Base-by-base conservation (phyloP, 2,888 invertebrate species). In the Uropetala carovei region DNA sequence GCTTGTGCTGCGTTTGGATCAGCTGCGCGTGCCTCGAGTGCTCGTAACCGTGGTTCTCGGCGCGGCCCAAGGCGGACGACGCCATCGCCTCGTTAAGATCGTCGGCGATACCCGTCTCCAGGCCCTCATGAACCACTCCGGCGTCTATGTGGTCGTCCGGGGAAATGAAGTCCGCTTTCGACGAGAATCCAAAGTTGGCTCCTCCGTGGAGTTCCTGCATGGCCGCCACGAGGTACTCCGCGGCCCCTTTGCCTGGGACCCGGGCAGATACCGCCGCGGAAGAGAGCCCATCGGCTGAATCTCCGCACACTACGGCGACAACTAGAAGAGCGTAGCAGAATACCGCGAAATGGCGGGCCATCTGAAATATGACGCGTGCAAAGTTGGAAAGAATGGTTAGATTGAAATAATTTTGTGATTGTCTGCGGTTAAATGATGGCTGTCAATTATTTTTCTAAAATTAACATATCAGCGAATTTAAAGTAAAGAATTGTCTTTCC, bases 91-190 rank as follows among this genome's bases (percentile, higher is more conserved):
- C 16, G 5, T 30, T 56, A 0, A 83, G 56, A 5, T 82, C 83
- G 16, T 57, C 83, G 56, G 18, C 1, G 16, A 83, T 18, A 0
- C 56, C 10, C 56, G 57, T 18, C 18, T n/a, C 43, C 7, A 56
- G 83, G 4, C 64, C 89, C 43, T 89, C 89, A 0, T 64, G 27
- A 7, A 89, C 89, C 64, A 89, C 89, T 1, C 89, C 89, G 0
- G 89, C 89, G 10, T 89, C 89, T 30, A 89, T 68, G 89, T 89
- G 43, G 89, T 89, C 89, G 43, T 89, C 64, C 8, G 89, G 89
- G 11, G 89, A 43, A 11, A 64, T 59, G 27, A 89, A 89, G 89
- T 89, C 89, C 11, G 68, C 89, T 43, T 89, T 89, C 4, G 89
- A 89, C 8, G 89, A 89, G 89, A 89, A 89, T 30, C 75, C 75